Evolutionary conservation across 2,113 vertebrate genomes (phyloP).

Genomic region (Calidris pygmaea): DNA sequence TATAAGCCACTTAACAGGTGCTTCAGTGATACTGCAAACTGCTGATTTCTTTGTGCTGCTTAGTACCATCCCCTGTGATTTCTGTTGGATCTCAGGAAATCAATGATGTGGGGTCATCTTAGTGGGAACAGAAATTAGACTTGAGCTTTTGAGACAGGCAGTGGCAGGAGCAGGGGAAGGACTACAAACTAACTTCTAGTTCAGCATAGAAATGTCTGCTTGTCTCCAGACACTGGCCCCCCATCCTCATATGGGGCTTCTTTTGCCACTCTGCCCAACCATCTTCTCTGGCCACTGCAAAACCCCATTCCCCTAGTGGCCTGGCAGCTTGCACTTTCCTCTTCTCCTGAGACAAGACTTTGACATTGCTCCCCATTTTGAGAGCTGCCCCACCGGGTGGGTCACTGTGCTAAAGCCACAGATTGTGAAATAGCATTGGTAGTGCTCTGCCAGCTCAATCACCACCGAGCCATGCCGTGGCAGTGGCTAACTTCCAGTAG

Average conservation of each 20-base stretch:
- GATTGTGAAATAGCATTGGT: background rate
- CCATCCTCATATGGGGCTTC: background rate
- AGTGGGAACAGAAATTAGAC: background rate
- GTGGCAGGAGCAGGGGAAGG: rapidly evolving
- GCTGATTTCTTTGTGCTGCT: background rate
- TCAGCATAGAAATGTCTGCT: background rate
- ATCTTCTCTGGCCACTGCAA: background rate
- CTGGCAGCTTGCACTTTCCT: background rate
- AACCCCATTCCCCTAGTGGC: background rate
- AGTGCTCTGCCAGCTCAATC: background rate
- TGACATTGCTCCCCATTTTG: background rate
- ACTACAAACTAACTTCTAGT: background rate
- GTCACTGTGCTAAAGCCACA: background rate
- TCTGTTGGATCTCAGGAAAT: background rate
- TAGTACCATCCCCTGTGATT: background rate
- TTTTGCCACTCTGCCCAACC: background rate
- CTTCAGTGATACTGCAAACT: background rate
- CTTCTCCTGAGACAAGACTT: background rate
- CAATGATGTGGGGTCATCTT: background rate
- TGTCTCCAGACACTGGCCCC: background rate
- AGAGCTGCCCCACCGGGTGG: background rate
- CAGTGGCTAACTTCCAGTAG: background rate
- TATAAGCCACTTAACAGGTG: background rate
- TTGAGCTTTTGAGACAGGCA: background rate
- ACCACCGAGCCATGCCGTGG: rapidly evolving